Percentiles rank a stretch among this genome's conserved stretches.
Conservation (phyloP, 30 jellyfish, hydroid and myxozoan genomes). For the Cassiopea xamachana region DNA sequence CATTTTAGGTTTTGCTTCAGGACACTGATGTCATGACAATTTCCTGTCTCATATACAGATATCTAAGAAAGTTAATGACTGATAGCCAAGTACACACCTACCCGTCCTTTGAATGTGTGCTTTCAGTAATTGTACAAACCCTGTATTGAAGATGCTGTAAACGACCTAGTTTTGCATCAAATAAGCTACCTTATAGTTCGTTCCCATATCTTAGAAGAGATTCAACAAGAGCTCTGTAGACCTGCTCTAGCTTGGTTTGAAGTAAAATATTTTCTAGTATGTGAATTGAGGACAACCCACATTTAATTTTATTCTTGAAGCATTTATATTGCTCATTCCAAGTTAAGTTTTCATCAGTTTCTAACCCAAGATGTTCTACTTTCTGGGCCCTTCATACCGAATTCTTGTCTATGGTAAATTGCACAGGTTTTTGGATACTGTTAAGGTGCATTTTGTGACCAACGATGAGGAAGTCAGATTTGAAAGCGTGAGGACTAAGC, state of each 20-base stretch:
- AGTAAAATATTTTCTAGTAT: not conserved
- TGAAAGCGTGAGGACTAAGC: not conserved
- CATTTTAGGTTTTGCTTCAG: too few species aligned
- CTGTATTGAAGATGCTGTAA: slow-evolving; percentile 1
- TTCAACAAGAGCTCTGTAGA: slow-evolving; percentile 5
- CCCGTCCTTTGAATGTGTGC: slow-evolving; percentile 8
- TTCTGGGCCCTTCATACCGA: too few species aligned
- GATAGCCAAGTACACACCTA: not conserved
- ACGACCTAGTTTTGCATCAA: not conserved
- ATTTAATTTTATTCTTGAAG: not conserved
- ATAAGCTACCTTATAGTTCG: slow-evolving; percentile 11
- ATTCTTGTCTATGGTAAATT: not conserved
- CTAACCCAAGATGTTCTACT: too few species aligned
- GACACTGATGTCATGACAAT: too few species aligned
- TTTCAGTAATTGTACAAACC: not conserved
- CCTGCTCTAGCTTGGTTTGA: slow-evolving; percentile 9
- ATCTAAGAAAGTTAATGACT: not conserved
- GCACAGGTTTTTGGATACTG: not conserved
- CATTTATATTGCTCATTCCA: not conserved
- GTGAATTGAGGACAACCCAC: not conserved
- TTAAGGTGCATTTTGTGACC: not conserved
- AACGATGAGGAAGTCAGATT: not conserved
- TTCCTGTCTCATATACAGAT: not conserved
- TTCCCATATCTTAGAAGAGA: not conserved
- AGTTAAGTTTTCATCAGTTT: too few species aligned